These are phyloP conservation scores for Graptemys geographica DNA, from an alignment of 2,797 vertebrate genomes.

Conservation along the genomic window DNA sequence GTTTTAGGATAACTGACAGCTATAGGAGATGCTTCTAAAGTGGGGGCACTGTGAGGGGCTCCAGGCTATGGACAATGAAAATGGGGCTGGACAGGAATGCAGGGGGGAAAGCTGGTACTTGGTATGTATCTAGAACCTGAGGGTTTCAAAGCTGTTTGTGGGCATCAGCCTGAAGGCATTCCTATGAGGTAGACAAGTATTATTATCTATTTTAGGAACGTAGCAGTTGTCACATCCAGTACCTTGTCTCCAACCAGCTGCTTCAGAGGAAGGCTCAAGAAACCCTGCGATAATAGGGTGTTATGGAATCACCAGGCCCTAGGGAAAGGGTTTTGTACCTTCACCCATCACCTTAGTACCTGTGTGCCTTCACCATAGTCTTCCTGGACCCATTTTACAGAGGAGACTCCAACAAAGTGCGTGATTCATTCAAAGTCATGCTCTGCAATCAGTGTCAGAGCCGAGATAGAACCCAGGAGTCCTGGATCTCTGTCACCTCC, in stretches of 20 bases:
- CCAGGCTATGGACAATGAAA: neutral
- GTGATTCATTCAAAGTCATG: neutral
- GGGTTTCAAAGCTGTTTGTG: neutral
- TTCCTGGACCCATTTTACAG: neutral
- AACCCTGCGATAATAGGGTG: neutral
- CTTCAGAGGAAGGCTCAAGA: neutral
- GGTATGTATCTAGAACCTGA: neutral
- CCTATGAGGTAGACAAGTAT: neutral
- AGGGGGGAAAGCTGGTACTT: neutral
- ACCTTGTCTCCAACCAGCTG: neutral
- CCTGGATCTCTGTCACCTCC: neutral
- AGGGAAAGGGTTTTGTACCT: neutral
- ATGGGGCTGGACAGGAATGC: neutral
- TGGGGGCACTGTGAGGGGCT: neutral
- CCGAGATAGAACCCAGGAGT: neutral
- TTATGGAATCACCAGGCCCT: neutral
- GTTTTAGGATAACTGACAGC: neutral
- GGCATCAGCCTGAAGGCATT: neutral
- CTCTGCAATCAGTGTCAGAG: neutral
- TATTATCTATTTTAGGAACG: neutral
- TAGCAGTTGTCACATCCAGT: neutral
- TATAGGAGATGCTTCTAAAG: neutral
- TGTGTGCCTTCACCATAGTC: neutral
- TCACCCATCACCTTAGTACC: neutral
- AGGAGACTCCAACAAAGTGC: neutral